These are phyloP conservation scores for Machaerirhynchus nigripectus DNA, from an alignment of 2,113 vertebrate species.

Conservation along the genomic window DNA sequence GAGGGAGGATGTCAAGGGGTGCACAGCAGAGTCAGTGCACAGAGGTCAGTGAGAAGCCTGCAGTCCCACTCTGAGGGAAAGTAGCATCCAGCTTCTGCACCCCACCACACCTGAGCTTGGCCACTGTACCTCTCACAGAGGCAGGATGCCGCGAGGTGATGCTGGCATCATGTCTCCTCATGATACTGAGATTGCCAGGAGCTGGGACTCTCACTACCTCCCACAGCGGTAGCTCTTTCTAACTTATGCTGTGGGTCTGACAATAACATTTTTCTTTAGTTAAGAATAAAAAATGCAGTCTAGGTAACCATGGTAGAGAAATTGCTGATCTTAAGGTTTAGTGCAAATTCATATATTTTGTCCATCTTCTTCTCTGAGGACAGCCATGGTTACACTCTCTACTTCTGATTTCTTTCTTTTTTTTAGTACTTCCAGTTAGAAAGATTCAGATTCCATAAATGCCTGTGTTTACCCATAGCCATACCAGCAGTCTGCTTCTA, in stretches of 20 bases:
- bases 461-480: not conserved
- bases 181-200: not conserved
- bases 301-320: not conserved
- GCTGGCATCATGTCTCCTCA: not conserved
- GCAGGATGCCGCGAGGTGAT: not conserved
- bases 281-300: not conserved
- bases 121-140: accelerated
- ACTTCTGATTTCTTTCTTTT: not conserved
- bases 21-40: not conserved
- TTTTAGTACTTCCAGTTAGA: not conserved
- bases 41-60: not conserved
- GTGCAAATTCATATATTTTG: not conserved
- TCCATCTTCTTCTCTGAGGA: not conserved
- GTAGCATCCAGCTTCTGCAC: not conserved
- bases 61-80: not conserved
- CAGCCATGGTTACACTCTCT: not conserved
- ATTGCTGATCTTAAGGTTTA: not conserved
- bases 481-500: not conserved
- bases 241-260: not conserved
- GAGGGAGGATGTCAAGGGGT: not conserved
- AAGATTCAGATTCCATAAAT: not conserved
- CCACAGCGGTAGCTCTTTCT: not conserved
- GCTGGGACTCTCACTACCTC: not conserved
- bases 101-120: not conserved
- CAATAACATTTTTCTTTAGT: not conserved